Conservation (phyloP, 2,797 vertebrate genomes). For the Chrysocyon brachyurus region DNA sequence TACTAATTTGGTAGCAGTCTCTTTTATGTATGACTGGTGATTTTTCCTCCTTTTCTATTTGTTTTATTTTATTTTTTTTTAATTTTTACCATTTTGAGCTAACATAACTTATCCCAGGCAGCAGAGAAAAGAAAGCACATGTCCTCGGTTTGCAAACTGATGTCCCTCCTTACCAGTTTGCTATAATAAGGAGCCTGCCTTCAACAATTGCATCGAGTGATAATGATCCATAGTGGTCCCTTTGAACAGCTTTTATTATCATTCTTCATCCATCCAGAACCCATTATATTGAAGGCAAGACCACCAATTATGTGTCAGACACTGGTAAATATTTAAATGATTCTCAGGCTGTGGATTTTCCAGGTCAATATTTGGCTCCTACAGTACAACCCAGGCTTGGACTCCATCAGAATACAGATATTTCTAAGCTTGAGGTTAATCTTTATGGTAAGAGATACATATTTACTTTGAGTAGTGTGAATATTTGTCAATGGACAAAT, state of each 20-base stretch:
- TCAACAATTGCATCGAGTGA: not conserved
- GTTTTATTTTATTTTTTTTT: not conserved
- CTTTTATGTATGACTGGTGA: not conserved
- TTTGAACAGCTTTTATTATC: not conserved
- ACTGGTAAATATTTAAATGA: not conserved
- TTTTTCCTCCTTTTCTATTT: not conserved
- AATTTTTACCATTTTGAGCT: not conserved
- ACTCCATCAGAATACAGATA: not conserved
- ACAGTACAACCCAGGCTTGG: not conserved
- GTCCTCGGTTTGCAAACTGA: constrained; percentile 3
- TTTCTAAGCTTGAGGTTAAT: not conserved
- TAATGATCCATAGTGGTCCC: not conserved
- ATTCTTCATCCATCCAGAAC: not conserved
- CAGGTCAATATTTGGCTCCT: not conserved
- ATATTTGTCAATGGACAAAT: not conserved
- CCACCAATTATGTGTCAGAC: not conserved
- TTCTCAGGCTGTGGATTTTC: not conserved
- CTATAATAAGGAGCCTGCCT: not conserved
- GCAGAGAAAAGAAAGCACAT: not conserved
- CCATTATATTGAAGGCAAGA: not conserved
- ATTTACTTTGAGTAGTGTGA: not conserved
- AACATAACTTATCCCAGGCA: not conserved
- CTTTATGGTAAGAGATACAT: not conserved
- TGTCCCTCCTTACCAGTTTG: not conserved
- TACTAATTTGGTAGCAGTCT: constrained; percentile 34